These are phyloP conservation scores for Cynoglossus semilaevis DNA, from an alignment of 2,113 vertebrate genomes.

Conservation along the genomic window DNA sequence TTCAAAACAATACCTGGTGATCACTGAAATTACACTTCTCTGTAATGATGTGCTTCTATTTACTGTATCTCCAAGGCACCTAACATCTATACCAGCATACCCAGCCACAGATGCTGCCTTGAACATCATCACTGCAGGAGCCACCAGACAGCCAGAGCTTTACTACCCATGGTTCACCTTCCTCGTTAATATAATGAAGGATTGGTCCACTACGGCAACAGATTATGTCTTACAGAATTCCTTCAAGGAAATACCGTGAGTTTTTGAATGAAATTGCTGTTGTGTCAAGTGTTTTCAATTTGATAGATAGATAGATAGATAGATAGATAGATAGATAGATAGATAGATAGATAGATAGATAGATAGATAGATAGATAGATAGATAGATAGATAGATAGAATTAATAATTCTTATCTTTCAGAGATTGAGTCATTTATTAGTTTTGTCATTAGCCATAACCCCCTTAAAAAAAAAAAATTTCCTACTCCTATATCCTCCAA, in stretches of 20 bases:
- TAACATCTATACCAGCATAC: constrained; percentile 60
- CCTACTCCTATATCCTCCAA: no score
- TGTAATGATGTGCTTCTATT: not conserved
- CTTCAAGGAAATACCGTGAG: constrained; percentile 46
- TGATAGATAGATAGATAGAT: no score
- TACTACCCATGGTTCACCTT: constrained; percentile 80
- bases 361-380: no score
- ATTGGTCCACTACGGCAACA: constrained; percentile 66
- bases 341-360: no score
- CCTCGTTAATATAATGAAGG: constrained; percentile 54
- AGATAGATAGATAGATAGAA: no score
- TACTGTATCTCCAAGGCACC: constrained; percentile 59
- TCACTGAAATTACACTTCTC: not conserved
- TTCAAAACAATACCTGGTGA: not conserved
- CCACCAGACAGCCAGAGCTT: constrained; percentile 60
- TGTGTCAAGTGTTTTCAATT: no score
- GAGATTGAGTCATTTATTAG: no score
- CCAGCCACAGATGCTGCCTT: constrained; percentile 79
- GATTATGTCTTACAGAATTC: constrained; percentile 65
- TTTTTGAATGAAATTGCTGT: no score
- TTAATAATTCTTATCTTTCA: no score
- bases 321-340: no score
- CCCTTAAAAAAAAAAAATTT: no score
- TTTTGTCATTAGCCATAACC: no score
- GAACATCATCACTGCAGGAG: constrained; percentile 77